These are phyloP conservation scores for Sinocyclocheilus maitianheensis DNA, from an alignment of 2,113 vertebrate species.

Conservation along the genomic window DNA sequence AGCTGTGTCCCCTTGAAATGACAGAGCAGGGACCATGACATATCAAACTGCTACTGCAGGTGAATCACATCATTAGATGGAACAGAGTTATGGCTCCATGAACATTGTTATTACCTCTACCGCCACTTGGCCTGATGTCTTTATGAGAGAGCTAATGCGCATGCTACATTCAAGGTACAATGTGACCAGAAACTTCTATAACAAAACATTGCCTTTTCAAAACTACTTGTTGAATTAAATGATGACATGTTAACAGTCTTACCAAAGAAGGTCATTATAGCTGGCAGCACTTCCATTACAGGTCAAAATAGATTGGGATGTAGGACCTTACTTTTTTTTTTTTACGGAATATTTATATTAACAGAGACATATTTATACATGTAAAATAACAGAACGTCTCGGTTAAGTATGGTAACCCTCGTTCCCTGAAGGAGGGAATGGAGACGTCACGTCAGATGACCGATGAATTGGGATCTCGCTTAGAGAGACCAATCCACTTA, in stretches of 20 bases:
- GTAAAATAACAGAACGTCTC: background rate
- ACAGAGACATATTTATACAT: background rate
- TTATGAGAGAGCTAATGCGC: conserved; percentile 70
- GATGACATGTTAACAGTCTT: background rate
- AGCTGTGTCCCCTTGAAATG: conserved; percentile 73
- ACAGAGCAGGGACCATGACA: conserved; percentile 70
- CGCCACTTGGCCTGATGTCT: conserved; percentile 73
- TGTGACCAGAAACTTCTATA: conserved; percentile 13
- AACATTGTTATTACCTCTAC: conserved; percentile 74
- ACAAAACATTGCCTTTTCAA: background rate
- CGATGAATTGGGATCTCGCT: too few relatives aligned
- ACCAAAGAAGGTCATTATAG: background rate
- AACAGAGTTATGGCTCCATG: conserved; percentile 77
- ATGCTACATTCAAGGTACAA: conserved; percentile 67
- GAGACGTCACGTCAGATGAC: too few relatives aligned
- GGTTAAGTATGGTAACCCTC: too few relatives aligned
- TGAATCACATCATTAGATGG: conserved; percentile 76
- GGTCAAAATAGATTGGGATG: background rate
- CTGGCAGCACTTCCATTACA: background rate
- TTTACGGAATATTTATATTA: background rate
- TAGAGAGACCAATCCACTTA: too few relatives aligned
- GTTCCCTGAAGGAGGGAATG: too few relatives aligned
- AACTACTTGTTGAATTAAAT: background rate
- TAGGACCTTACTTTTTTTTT: background rate
- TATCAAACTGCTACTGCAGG: conserved; percentile 70